Percentiles rank a stretch among this genome's conserved stretches.
Conservation (phyloP, 2,888 invertebrate genomes). For the Ephialtes manifestator region DNA sequence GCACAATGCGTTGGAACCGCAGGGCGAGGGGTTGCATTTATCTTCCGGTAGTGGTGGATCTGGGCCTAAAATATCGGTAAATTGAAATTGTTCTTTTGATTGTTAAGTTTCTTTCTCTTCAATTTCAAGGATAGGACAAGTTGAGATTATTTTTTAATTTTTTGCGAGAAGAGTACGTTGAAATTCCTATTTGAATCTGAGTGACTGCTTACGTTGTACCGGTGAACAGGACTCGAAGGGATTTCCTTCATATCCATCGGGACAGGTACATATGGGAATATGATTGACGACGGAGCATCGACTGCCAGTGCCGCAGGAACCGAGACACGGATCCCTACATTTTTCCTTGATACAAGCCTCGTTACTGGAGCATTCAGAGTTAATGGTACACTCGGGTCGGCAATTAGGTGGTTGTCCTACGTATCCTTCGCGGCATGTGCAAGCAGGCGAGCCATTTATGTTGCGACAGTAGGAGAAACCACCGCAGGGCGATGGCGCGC, state of each 20-base stretch:
- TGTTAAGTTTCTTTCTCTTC: no score
- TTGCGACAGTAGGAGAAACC: slow-evolving; percentile 85
- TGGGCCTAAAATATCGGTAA: slow-evolving; percentile 80
- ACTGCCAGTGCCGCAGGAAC: slow-evolving; percentile 86
- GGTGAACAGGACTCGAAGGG: slow-evolving; percentile 91
- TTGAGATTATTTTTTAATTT: no score
- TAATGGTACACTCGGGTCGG: slow-evolving; percentile 86
- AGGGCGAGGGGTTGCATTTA: slow-evolving; percentile 92
- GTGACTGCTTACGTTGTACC: slow-evolving; percentile 93
- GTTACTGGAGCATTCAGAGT: slow-evolving; percentile 86
- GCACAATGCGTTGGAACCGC: slow-evolving; percentile 92
- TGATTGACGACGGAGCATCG: slow-evolving; percentile 86
- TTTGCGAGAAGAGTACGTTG: slow-evolving; percentile 85
- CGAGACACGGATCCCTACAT: slow-evolving; percentile 88
- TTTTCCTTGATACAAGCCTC: slow-evolving; percentile 86
- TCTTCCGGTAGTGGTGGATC: slow-evolving; percentile 82
- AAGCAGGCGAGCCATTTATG: slow-evolving; percentile 83
- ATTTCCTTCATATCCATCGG: slow-evolving; percentile 85
- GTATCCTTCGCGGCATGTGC: slow-evolving; percentile 85
- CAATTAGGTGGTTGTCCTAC: slow-evolving; percentile 86
- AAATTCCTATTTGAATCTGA: slow-evolving; percentile 88
- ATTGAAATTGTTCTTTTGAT: background rate
- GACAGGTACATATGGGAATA: slow-evolving; percentile 87
- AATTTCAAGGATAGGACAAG: no score
- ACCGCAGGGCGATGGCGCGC: slow-evolving; percentile 89